Conservation (phyloP, 2,797 vertebrate species). For the Helarctos malayanus region DNA sequence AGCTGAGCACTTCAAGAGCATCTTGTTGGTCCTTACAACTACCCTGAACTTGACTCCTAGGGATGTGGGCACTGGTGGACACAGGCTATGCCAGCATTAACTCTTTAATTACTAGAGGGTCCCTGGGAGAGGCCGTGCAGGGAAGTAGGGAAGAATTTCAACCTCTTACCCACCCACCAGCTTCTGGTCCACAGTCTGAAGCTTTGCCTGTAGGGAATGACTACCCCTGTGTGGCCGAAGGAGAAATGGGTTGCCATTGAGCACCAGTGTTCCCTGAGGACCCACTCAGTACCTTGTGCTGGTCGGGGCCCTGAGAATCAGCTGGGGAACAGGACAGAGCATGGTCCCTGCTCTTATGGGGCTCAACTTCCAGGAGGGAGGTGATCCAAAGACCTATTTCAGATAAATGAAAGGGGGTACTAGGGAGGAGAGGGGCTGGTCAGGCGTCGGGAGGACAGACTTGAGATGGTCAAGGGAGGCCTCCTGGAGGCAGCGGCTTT, state of each 20-base stretch:
- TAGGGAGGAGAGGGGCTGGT: neutral
- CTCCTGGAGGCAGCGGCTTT: neutral
- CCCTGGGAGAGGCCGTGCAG: neutral
- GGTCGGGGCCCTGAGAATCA: neutral
- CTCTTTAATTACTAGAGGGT: neutral
- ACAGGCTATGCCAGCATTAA: neutral
- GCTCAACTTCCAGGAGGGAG: neutral
- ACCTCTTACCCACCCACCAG: neutral
- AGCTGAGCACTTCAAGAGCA: neutral
- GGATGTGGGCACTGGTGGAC: neutral
- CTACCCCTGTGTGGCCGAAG: neutral
- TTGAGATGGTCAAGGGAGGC: neutral
- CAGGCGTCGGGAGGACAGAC: neutral
- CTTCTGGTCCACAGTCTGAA: neutral
- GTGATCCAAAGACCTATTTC: neutral
- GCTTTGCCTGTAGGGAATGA: no score
- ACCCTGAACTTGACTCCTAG: neutral
- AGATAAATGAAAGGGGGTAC: neutral
- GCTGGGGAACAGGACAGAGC: neutral
- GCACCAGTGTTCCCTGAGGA: neutral
- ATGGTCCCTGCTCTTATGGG: rapidly evolving
- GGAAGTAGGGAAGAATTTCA: neutral
- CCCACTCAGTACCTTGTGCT: rapidly evolving
- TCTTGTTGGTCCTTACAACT: neutral
- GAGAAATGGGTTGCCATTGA: neutral